A percentile compares a stretch with the other conserved stretches of the same genome.
phyloP scores from a whole-genome alignment of 2,888 invertebrate genomes.

The Cerceris rybyensis region DNA sequence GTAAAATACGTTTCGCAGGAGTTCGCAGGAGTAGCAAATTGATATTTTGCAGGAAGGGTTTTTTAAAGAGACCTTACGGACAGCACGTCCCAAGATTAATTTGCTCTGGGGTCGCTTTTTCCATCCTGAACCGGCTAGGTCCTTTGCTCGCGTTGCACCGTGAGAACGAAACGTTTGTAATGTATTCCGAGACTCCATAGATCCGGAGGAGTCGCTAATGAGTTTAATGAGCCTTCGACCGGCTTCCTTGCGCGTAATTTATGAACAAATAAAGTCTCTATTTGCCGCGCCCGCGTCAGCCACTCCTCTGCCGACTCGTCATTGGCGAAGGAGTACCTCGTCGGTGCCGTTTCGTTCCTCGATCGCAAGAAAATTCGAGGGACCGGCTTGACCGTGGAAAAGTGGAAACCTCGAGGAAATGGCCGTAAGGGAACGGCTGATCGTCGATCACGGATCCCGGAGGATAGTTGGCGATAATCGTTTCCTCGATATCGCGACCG shows the following conservation, averaged over 20 bases:
- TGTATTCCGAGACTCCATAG: constrained; percentile 16
- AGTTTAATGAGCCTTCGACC: constrained; percentile 22
- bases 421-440: constrained; percentile 24
- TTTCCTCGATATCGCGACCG: constrained; percentile 45
- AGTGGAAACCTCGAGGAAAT: constrained; percentile 34
- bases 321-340: too few relatives aligned
- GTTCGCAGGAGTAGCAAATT: too few relatives aligned
- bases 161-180: constrained; percentile 27
- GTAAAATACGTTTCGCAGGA: too few relatives aligned
- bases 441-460: constrained; percentile 17
- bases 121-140: too few relatives aligned
- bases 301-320: too few relatives aligned
- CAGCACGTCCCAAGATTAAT: too few relatives aligned
- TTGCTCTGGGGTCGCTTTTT: too few relatives aligned
- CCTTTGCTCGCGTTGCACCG: too few relatives aligned
- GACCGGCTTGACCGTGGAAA: neutral
- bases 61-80: too few relatives aligned
- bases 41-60: too few relatives aligned
- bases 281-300: neutral
- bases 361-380: neutral
- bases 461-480: constrained; percentile 35
- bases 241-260: neutral
- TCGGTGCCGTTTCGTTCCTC: neutral
- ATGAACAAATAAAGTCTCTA: neutral
- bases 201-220: constrained; percentile 23